phyloP scores from a whole-genome alignment of 2,888 invertebrate genomes.

The Campoletis raptor region DNA sequence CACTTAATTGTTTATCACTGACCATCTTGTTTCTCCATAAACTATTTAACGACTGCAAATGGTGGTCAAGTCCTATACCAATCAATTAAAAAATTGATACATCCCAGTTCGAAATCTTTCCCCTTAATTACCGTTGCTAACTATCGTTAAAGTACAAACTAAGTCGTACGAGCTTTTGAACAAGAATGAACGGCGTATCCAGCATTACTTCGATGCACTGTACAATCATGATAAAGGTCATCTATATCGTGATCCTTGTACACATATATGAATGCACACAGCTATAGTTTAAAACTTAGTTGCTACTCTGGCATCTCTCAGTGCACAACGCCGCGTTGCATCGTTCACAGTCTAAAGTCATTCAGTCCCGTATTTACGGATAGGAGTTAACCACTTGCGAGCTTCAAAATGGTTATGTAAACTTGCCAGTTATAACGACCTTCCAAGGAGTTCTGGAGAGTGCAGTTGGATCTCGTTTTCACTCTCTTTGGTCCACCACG shows the following conservation, averaged over 20 bases:
- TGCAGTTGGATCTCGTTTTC: not conserved
- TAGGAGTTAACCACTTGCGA: slow-evolving; percentile 41
- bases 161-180: slow-evolving; percentile 10
- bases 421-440: slow-evolving; percentile 25
- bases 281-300: slow-evolving; percentile 55
- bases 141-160: slow-evolving; percentile 40
- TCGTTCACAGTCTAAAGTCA: slow-evolving; percentile 45
- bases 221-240: slow-evolving; percentile 45
- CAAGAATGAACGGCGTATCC: slow-evolving; percentile 38
- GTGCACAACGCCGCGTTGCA: slow-evolving; percentile 42
- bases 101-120: slow-evolving; percentile 30
- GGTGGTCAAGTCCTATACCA: not conserved
- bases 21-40: not conserved
- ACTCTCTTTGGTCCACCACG: not conserved
- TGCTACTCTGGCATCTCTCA: slow-evolving; percentile 39
- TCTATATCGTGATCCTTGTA: not conserved
- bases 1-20: not conserved
- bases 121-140: slow-evolving; percentile 55
- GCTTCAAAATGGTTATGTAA: slow-evolving; percentile 38
- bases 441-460: not conserved
- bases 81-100: slow-evolving; percentile 43
- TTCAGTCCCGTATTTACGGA: slow-evolving; percentile 36
- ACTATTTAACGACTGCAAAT: not conserved
- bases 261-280: not conserved
- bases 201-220: slow-evolving; percentile 35